Evolutionary conservation across 2,888 invertebrate genomes (phyloP).

Genomic region (Tiphia femorata): DNA sequence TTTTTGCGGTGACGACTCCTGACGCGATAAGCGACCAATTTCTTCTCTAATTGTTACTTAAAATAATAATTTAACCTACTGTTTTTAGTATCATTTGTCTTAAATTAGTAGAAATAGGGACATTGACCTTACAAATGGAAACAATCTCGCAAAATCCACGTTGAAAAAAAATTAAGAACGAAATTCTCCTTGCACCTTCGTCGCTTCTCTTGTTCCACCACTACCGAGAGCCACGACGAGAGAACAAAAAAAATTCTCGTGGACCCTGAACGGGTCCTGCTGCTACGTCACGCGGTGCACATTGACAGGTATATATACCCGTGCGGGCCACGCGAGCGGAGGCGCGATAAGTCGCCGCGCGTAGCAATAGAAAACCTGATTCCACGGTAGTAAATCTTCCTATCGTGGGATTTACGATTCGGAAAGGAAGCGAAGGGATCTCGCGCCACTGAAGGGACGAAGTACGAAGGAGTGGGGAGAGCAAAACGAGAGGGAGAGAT

Average conservation of each 20-base stretch:
- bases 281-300: slow-evolving; percentile 34
- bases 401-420: slow-evolving; percentile 55
- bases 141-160: no score
- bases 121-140: no score
- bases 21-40: not conserved
- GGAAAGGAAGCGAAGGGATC: slow-evolving; percentile 16
- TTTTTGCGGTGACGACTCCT: not conserved
- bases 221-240: no score
- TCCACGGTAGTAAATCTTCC: slow-evolving; percentile 53
- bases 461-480: slow-evolving; percentile 7
- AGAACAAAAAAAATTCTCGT: no score
- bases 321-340: slow-evolving; percentile 14
- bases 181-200: no score
- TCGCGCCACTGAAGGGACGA: not conserved
- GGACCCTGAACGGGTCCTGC: no score
- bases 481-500: slow-evolving; percentile 4
- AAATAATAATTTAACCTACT: no score
- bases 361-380: slow-evolving; percentile 49
- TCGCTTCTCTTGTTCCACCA: no score
- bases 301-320: slow-evolving; percentile 25
- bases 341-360: slow-evolving; percentile 42
- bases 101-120: no score
- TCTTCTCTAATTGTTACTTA: no score
- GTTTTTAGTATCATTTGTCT: no score
- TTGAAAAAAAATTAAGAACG: no score